These are phyloP conservation scores for Stomatorhinus ivindoensis DNA, from an alignment of 2,113 vertebrate genomes.

Conservation along the genomic window DNA sequence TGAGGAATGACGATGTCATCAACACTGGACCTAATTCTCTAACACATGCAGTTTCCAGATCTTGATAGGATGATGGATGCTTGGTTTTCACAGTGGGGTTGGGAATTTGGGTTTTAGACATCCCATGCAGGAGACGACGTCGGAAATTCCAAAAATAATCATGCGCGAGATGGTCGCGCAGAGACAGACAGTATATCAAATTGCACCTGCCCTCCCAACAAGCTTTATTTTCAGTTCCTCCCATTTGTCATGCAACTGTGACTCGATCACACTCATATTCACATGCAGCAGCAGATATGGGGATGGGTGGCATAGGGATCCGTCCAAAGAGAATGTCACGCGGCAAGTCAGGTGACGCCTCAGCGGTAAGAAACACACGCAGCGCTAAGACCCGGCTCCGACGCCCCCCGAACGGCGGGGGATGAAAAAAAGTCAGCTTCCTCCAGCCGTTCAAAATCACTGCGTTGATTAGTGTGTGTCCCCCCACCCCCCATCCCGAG, in stretches of 20 bases:
- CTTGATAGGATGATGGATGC: background rate
- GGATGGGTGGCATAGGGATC: background rate
- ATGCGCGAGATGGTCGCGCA: background rate
- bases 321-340: background rate
- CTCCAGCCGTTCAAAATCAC: constrained; percentile 4
- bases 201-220: background rate
- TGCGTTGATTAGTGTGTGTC: background rate
- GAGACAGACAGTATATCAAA: constrained; percentile 5
- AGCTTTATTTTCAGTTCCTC: background rate
- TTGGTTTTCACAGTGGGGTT: background rate
- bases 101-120: background rate
- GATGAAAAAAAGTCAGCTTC: background rate
- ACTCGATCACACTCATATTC: background rate
- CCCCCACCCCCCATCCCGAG: background rate
- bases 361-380: background rate
- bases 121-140: background rate
- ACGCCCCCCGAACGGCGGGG: background rate
- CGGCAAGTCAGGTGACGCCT: background rate
- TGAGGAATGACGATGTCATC: background rate
- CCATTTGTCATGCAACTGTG: background rate
- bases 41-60: background rate
- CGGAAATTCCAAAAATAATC: constrained; percentile 5
- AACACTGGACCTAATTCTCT: background rate
- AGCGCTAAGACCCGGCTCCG: background rate
- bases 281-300: background rate